Evolutionary conservation across 1,140 invertebrate genomes (phyloP).

Genomic region (Phymorhynchus buccinoides): DNA sequence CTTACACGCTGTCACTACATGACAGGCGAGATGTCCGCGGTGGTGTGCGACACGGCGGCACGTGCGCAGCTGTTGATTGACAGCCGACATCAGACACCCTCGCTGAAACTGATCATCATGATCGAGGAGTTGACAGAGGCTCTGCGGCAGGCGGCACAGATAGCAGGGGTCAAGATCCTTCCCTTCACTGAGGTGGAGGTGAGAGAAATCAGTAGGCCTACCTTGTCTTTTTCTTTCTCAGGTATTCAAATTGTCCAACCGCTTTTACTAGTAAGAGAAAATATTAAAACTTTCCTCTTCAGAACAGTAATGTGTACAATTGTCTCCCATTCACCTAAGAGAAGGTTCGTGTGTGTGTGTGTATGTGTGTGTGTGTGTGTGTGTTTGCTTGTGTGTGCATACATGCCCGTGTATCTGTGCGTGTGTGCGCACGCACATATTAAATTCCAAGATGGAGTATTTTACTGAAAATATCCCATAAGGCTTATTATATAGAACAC

Average conservation of each 20-base stretch:
- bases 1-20: background rate
- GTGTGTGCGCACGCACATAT: too few species aligned
- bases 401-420: too few species aligned
- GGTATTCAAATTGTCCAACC: too few species aligned
- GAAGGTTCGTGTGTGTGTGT: background rate
- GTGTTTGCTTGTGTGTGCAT: too few species aligned
- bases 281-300: too few species aligned
- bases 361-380: background rate
- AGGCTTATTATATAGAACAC: too few species aligned
- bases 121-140: constrained; percentile 84
- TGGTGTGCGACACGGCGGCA: constrained; percentile 93
- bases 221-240: too few species aligned
- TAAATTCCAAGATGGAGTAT: too few species aligned
- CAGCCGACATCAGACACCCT: constrained; percentile 79
- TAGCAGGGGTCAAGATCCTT: constrained; percentile 85
- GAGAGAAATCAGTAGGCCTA: background rate
- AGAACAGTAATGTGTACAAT: too few species aligned
- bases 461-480: too few species aligned
- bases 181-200: constrained; percentile 89
- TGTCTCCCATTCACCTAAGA: background rate
- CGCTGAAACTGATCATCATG: constrained; percentile 86
- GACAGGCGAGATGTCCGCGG: constrained; percentile 70
- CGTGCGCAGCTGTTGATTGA: constrained; percentile 84
- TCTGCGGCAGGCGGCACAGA: constrained; percentile 84
- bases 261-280: too few species aligned